These are phyloP conservation scores for Teleogryllus oceanicus DNA, from an alignment of 2,888 invertebrate genomes.

Conservation along the genomic window DNA sequence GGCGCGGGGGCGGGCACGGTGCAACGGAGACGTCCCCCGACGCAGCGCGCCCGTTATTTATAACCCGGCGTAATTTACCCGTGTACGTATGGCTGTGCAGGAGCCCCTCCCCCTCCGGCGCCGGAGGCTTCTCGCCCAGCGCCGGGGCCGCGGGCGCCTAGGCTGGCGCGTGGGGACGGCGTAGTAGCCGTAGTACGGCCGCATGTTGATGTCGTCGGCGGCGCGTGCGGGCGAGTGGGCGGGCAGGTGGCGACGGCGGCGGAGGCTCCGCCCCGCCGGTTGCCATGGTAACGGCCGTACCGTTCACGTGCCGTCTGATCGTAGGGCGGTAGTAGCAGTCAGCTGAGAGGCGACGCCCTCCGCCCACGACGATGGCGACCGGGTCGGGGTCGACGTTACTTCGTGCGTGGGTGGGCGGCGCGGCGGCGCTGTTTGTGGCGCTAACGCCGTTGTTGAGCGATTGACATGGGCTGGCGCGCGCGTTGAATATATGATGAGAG, in stretches of 20 bases:
- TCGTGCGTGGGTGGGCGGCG: too few relatives aligned
- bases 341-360: not conserved
- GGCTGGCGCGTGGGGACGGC: not conserved
- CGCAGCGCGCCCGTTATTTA: not conserved
- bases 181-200: not conserved
- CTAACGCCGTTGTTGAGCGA: too few relatives aligned
- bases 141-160: not conserved
- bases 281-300: not conserved
- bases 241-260: not conserved
- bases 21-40: not conserved
- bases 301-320: slow-evolving; percentile 18
- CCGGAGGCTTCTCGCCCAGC: not conserved
- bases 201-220: too few relatives aligned
- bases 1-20: not conserved
- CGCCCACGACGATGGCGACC: too few relatives aligned
- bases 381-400: too few relatives aligned
- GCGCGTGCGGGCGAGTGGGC: not conserved
- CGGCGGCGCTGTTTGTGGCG: too few relatives aligned
- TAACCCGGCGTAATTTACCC: slow-evolving; percentile 1
- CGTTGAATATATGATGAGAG: too few relatives aligned
- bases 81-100: not conserved
- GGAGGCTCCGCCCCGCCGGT: not conserved
- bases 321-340: not conserved
- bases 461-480: too few relatives aligned
- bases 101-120: not conserved